Evolutionary conservation across 2,113 vertebrate species (phyloP), one percentile per base, ranked within the genome.

Genomic region (Cynocephalus volans): DNA sequence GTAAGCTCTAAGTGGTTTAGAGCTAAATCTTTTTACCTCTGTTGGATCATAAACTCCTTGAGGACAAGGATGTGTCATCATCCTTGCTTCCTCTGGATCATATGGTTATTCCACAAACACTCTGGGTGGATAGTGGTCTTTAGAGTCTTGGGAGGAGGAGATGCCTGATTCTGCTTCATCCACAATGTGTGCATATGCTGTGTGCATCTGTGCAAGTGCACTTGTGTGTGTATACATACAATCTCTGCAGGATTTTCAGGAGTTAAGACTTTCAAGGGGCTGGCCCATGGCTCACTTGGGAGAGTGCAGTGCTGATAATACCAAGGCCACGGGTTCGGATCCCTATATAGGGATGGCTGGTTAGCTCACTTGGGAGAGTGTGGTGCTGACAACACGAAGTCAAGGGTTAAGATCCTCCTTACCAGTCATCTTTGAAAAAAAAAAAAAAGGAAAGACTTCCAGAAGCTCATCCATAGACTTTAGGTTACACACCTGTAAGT

Each of bases 131-230:
- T 5, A 41, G 80, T 1, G 10, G 19, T 8, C 54, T 76, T 26
- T 45, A 26, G 23, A 13, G 28, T 64, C 17, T 1, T 8, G 56
- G 2, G 65, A 45, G n/a, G 48, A 65, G 48, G 64, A 80, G 45
- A 58, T 5, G 5, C 56, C 21, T 14, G 48, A 17, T 36, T 45
- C 36, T 23, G 86, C 64, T 48, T 45, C 54, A 54, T 1, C 41
- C 80, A 48, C 28, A 10, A 0, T 6, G 41, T 36, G 5, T 5
- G 36, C 14, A 41, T 0, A 33, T 12, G 3, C 21, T 31, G 73
- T 75, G 72, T 75, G 18, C 64, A 11, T 41, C 41, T 41, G 41
- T 41, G 41, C 41, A 41, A 41, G 72, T 75, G 18, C 64, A 11
- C 5, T 12, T 1, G 31, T 19, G n/a, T 18, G 14, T 8, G 58